Percentiles rank a stretch among this genome's conserved stretches.
phyloP scores from a whole-genome alignment of 2,888 invertebrate species.

The Eurytoma adleriae region DNA sequence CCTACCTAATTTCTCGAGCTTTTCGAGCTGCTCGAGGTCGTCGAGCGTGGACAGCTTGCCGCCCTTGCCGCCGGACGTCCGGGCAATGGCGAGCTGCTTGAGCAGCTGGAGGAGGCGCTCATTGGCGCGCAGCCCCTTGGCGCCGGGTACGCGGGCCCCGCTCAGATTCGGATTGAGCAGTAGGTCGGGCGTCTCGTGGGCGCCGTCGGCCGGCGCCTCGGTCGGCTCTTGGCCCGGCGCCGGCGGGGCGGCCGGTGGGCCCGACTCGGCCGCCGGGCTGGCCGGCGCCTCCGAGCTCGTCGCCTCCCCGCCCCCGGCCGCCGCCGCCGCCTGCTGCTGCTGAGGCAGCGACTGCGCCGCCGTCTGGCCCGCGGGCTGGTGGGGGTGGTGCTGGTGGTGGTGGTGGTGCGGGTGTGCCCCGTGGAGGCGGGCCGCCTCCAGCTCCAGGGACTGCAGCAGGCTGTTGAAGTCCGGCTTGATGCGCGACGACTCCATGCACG shows the following conservation, averaged over 20 bases:
- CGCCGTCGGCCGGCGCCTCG: constrained; percentile 42
- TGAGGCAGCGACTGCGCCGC: constrained; percentile 79
- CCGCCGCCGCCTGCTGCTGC: constrained; percentile 75
- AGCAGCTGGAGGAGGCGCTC: constrained; percentile 76
- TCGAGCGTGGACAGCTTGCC: constrained; percentile 66
- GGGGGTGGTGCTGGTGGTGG: constrained; percentile 7
- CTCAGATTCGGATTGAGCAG: constrained; percentile 69
- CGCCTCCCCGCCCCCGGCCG: background rate
- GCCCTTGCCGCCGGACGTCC: constrained; percentile 23
- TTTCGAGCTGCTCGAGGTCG: constrained; percentile 66
- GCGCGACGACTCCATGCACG: constrained; percentile 78
- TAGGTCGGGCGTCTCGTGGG: constrained; percentile 74
- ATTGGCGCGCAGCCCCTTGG: constrained; percentile 76
- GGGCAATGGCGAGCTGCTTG: constrained; percentile 67
- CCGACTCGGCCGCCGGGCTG: constrained; percentile 17
- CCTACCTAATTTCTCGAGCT: constrained; percentile 69
- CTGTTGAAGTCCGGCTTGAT: constrained; percentile 73
- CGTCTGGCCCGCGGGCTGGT: constrained; percentile 77
- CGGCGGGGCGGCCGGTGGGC: constrained; percentile 7
- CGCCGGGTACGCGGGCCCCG: constrained; percentile 67
- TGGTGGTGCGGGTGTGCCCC: background rate
- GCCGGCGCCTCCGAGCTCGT: constrained; percentile 21
- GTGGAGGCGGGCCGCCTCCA: constrained; percentile 27
- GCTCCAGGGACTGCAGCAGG: constrained; percentile 67
- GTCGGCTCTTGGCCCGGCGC: constrained; percentile 12